Evolutionary conservation across 2,113 vertebrate genomes (phyloP), one percentile per base, ranked within the genome.

Genomic region (Pelecanus crispus): DNA sequence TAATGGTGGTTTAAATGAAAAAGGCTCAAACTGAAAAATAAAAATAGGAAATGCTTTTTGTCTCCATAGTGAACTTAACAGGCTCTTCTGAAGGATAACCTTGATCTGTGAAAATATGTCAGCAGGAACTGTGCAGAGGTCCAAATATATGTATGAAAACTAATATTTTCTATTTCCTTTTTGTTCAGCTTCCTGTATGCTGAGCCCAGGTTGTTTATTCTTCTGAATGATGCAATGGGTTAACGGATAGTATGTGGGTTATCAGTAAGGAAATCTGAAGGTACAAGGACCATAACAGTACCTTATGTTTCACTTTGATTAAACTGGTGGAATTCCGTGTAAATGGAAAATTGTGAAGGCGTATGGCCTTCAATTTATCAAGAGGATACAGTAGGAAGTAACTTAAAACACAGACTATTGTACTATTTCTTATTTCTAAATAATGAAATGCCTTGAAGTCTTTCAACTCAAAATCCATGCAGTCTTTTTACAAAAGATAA

Each of bases 211-310:
- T 92, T 97, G 97, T 98, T 98, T 97, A 96, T 97, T 97, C 96
- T 97, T 97, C 75, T 96, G 95, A 97, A 92, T 98, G 98, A 98
- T 98, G 98, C 97, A 98, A 98, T 98, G 98, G 98, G 97, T 98
- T 97, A 97, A 97, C 93, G 91, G 96, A 92, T 97, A 96, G 22
- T 96, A 74, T 94, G 94, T 96, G 93, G 78, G 92, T 97, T 98
- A 98, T 98, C 98, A 97, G 97, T 92, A 95, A 98, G 98, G 98
- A 98, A 98, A 98, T 98, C 97, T 97, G 93, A 98, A 98, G 95
- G 88, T 97, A 95, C 83, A 95, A 95, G 97, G 97, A 98, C 97
- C 95, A 96, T 83, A 91, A 95, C 96, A 97, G 95, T 96, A 96
- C 91, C 86, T 91, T 94, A 87, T 93, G 97, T 98, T 98, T 98